Evolutionary conservation across 2,797 vertebrate species (phyloP), one percentile per base, ranked within the genome.

Genomic region (Scyliorhinus canicula): DNA sequence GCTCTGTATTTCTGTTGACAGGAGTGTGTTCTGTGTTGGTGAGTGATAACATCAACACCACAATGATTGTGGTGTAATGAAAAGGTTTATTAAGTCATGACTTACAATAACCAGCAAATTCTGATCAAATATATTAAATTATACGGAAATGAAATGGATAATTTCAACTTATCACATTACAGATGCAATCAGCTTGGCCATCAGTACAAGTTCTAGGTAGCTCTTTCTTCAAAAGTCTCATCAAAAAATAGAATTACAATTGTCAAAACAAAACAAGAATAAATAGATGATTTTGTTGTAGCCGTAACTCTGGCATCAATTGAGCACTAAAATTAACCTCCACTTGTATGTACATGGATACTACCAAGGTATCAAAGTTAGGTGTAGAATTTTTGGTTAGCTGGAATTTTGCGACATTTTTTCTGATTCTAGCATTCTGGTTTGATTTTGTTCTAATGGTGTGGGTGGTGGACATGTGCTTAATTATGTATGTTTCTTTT

Each of bases 171-270:
- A 14, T 90, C 35, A 74, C 16, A 93, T 71, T 69, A 69, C 14
- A 74, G 35, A 50, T 14, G 24, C 69, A 74, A 19, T 93, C 28
- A 5, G 44, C 47, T 35, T 14, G 14, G 35, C 60, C 40, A 52
- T 74, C 4, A 50, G 31, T 74, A 31, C 31, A 50, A 71, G 74
- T 94, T 94, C 14, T 65, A 35, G 28, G 5, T 35, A 50, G 14
- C 12, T 52, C 11, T 52, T 94, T 74, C 50, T 26, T 14, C 40
- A 67, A 67, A 93, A 24, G 69, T 52, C 55, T 26, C 12, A 26
- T 69, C 67, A 94, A 94, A 82, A 60, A 93, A 93, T 69, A 69
- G 55, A 60, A 19, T 35, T 90, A n/a, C 52, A 40, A 85, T 8
- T 63, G 12, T 69, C 44, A 1, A 93, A 60, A 40, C n/a, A 63